phyloP scores from a whole-genome alignment of 2,113 vertebrate genomes.

The Pandion haliaetus region DNA sequence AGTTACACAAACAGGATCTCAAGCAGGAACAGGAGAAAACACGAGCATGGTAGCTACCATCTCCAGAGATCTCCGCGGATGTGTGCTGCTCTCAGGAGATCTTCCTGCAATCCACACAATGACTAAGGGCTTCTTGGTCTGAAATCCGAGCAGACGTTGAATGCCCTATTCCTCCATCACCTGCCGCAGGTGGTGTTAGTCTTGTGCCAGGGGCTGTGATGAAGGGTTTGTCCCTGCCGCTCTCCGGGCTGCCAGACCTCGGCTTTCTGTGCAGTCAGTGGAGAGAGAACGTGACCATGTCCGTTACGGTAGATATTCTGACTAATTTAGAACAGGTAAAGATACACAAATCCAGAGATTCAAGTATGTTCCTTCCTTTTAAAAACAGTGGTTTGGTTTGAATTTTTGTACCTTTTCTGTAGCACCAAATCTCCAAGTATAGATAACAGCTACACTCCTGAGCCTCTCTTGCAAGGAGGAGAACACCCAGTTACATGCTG shows the following conservation, averaged over 20 bases:
- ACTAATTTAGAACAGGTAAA: not conserved
- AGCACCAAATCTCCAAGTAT: not conserved
- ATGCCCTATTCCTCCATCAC: not conserved
- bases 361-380: not conserved
- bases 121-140: not conserved
- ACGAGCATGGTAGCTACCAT: not conserved
- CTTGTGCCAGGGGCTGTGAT: not conserved
- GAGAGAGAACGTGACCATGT: accelerated
- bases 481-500: not conserved
- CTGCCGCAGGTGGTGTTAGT: not conserved
- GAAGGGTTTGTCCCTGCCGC: not conserved
- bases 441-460: not conserved
- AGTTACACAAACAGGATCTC: not conserved
- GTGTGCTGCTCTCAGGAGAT: not conserved
- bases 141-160: not conserved
- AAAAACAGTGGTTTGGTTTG: not conserved
- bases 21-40: not conserved
- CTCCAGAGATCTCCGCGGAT: not conserved
- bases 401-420: not conserved
- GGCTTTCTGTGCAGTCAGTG: not conserved
- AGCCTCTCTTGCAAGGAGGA: not conserved
- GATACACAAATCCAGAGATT: not conserved
- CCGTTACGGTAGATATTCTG: not conserved
- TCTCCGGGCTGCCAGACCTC: not conserved
- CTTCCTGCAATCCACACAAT: not conserved